Evolutionary conservation across 2,888 invertebrate species (phyloP), one percentile per base, ranked within the genome.

Genomic region (Drosophila gaucha): DNA sequence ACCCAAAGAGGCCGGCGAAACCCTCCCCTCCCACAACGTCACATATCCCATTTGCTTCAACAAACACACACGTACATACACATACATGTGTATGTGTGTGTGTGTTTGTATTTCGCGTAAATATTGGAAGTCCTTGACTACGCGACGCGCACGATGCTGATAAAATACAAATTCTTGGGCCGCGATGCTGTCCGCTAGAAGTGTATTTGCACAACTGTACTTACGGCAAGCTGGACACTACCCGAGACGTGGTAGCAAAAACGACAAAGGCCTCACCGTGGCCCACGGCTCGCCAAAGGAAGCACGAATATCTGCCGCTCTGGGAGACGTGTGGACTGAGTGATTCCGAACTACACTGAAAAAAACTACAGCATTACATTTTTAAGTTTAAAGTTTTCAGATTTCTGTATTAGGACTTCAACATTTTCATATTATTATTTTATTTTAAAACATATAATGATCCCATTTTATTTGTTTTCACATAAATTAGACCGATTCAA

Each of bases 91-190:
- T 54, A 35, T 50, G 43, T 52, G 30, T 47, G 49, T 62, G 47
- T 54, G 33, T 79, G 62, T 75, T 66, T 86, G 70, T 86, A 62
- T 78, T 88, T 88, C 86, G 89, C 88, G 89, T 77, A 86, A 80
- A 85, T 79, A 86, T 80, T 89, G 86, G 83, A 76, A 88, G 89
- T 84, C 86, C 82, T 86, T 89, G 85, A 86, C 88, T 86, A 85
- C 86, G 85, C 85, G 78, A 77, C 88, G 90, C 86, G 80, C 85
- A 80, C 75, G 83, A 84, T 80, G 89, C 89, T 87, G 79, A 82
- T 80, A 85, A 86, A 79, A 86, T 82, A 78, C 66, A 86, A 89
- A 78, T 88, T 89, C 80, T 86, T 88, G 60, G 78, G 78, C 82
- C 85, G 86, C 86, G 89, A 82, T 74, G 85, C 74, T 77, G 89